Conservation (phyloP, 2,113 vertebrate species). For the Nothoprocta perdicaria region DNA sequence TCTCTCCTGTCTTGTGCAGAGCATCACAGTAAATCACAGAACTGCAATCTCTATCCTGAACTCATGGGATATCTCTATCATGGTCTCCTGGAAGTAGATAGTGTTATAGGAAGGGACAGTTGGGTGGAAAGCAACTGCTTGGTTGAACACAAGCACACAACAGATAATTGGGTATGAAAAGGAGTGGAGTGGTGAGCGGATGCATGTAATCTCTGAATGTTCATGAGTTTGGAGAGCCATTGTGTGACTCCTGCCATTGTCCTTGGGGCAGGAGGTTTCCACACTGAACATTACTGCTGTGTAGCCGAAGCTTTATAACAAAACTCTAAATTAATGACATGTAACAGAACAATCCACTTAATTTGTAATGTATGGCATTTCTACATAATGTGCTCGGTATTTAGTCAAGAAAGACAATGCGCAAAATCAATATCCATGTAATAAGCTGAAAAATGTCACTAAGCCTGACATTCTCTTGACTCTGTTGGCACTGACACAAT, state of each 20-base stretch:
- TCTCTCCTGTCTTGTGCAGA: accelerated
- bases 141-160: accelerated
- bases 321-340: not conserved
- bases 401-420: not conserved
- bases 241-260: not conserved
- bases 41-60: accelerated
- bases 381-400: not conserved
- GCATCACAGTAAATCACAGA: not conserved
- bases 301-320: not conserved
- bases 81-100: not conserved
- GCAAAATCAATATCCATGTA: not conserved
- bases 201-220: not conserved
- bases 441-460: constrained; percentile 19
- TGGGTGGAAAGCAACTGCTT: not conserved
- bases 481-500: not conserved
- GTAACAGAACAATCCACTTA: not conserved
- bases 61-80: accelerated
- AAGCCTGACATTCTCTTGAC: not conserved
- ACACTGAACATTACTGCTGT: not conserved
- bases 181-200: accelerated
- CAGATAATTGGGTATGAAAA: accelerated
- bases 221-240: not conserved
- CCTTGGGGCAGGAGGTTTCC: not conserved
- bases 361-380: not conserved
- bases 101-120: accelerated